Evolutionary conservation across 2,113 vertebrate genomes (phyloP).

Genomic region (Erpornis zantholeuca): DNA sequence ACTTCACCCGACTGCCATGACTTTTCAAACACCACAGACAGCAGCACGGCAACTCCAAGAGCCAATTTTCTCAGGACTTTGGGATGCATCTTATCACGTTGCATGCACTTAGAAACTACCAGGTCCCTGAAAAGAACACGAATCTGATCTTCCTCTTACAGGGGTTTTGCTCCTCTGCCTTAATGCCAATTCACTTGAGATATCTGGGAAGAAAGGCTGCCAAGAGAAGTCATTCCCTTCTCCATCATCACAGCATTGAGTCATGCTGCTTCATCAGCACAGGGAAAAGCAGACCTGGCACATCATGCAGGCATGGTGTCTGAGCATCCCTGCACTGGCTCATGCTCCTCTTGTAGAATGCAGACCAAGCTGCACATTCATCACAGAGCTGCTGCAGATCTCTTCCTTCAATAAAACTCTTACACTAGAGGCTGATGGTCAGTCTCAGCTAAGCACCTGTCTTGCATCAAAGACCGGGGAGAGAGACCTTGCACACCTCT

Average conservation of each 20-base stretch:
- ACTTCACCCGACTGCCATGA: background rate
- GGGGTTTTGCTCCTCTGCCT: background rate
- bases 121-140: background rate
- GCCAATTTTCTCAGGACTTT: background rate
- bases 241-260: background rate
- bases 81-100: background rate
- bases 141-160: background rate
- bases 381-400: background rate
- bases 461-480: background rate
- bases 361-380: background rate
- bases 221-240: background rate
- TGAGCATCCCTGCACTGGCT: background rate
- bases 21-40: background rate
- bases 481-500: background rate
- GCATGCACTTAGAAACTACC: background rate
- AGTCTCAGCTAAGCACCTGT: background rate
- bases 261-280: background rate
- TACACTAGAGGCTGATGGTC: background rate
- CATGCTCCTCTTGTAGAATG: fast-evolving
- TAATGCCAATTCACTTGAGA: background rate
- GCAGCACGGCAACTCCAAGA: background rate
- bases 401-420: background rate
- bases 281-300: background rate
- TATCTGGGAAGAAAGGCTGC: background rate
- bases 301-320: fast-evolving